phyloP scores from a whole-genome alignment of 2,888 invertebrate species.

The Ophion obscuratus region DNA sequence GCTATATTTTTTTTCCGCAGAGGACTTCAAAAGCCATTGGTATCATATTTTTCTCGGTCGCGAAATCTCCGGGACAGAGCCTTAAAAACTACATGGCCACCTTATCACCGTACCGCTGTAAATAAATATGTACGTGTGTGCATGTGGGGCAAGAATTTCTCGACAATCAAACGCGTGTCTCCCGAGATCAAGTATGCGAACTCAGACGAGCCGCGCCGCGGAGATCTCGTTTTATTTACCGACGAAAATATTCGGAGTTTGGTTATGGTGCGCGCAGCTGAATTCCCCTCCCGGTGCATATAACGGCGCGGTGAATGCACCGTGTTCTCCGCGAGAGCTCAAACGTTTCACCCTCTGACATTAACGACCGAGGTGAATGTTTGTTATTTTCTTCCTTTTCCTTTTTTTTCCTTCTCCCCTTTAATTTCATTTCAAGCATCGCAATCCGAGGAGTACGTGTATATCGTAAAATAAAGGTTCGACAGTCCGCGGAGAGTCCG shows the following conservation, averaged over 20 bases:
- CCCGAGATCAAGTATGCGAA: constrained; percentile 20
- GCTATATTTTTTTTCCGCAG: background rate
- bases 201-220: background rate
- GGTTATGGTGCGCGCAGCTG: constrained; percentile 18
- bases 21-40: background rate
- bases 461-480: constrained; percentile 60
- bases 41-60: background rate
- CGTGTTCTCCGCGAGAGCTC: constrained; percentile 39
- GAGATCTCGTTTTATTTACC: constrained; percentile 36
- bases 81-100: background rate
- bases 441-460: constrained; percentile 33
- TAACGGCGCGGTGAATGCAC: constrained; percentile 43
- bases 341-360: constrained; percentile 65
- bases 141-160: constrained; percentile 7
- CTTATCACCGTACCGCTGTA: background rate
- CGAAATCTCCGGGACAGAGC: background rate
- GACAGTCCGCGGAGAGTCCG: constrained; percentile 22
- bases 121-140: background rate
- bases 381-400: constrained; percentile 31
- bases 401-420: constrained; percentile 28
- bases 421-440: constrained; percentile 42
- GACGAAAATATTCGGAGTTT: constrained; percentile 45
- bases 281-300: constrained; percentile 13
- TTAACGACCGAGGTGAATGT: constrained; percentile 60
- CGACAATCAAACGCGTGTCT: constrained; percentile 21